Conservation (phyloP, 2,888 invertebrate genomes). For the Amaurobius ferox region DNA sequence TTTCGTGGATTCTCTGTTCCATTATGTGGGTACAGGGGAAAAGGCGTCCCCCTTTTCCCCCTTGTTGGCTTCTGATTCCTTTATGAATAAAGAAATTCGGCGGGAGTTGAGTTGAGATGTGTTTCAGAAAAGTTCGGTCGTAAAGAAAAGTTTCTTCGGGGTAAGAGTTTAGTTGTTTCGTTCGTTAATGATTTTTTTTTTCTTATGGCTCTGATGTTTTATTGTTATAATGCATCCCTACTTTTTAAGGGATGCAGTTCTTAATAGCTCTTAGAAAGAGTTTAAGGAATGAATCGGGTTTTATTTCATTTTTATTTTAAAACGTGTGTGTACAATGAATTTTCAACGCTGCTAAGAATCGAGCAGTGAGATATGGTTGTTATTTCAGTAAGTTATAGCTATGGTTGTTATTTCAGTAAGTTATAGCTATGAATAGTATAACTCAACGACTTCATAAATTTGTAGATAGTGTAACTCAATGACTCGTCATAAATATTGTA, state of each 20-base stretch:
- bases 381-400: too few species aligned
- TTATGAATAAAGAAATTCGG: conserved; percentile 53
- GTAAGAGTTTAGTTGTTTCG: conserved; percentile 19
- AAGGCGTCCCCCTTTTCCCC: conserved; percentile 4
- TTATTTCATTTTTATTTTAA: neutral
- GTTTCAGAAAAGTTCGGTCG: conserved; percentile 18
- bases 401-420: too few species aligned
- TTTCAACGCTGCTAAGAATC: too few species aligned
- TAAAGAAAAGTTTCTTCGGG: conserved; percentile 18
- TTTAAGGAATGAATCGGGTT: neutral
- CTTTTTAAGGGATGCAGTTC: neutral
- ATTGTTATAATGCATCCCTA: neutral
- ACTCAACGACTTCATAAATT: too few species aligned
- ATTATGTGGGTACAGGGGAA: conserved; percentile 39
- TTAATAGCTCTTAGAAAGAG: neutral
- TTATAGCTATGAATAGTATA: too few species aligned
- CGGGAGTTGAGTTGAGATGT: conserved; percentile 19
- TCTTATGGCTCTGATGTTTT: neutral
- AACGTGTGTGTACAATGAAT: too few species aligned
- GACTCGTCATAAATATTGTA: too few species aligned
- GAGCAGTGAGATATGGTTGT: too few species aligned
- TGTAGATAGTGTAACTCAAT: too few species aligned
- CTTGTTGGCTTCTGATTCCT: conserved; percentile 29
- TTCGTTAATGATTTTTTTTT: conserved; percentile 10
- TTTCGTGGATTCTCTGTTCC: conserved; percentile 33